These are phyloP conservation scores for Pseudorhiza aurosa DNA, from an alignment of 30 jellyfish, hydroid and myxozoan genomes.

Conservation along the genomic window DNA sequence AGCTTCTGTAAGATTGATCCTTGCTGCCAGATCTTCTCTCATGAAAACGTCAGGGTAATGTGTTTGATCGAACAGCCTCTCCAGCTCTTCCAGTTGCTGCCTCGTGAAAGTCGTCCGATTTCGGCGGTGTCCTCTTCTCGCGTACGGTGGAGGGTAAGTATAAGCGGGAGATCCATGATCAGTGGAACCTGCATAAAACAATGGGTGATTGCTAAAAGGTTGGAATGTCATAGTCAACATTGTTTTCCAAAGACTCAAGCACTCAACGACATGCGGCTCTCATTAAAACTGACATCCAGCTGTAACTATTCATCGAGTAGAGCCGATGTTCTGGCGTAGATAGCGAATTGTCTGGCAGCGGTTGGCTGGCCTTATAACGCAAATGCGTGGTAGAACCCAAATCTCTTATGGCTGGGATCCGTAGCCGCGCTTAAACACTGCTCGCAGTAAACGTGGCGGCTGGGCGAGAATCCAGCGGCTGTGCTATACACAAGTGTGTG, in stretches of 20 bases:
- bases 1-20: conserved; percentile 84
- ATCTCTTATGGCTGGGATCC: conserved; percentile 22
- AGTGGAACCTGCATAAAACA: conserved; percentile 53
- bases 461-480: too few species aligned
- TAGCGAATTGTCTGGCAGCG: conserved; percentile 48
- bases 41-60: conserved; percentile 92
- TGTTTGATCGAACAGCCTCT: conserved; percentile 78
- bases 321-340: conserved; percentile 42
- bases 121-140: conserved; percentile 93
- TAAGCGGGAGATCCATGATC: conserved; percentile 74
- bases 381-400: conserved; percentile 50
- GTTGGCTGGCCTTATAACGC: conserved; percentile 41
- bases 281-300: conserved; percentile 27
- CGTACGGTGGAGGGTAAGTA: conserved; percentile 85
- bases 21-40: conserved; percentile 88
- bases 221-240: conserved; percentile 74
- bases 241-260: conserved; percentile 9
- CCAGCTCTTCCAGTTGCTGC: conserved; percentile 90
- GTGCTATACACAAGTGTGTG: too few species aligned
- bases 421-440: background rate
- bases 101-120: conserved; percentile 89
- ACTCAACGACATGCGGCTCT: background rate
- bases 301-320: too few species aligned
- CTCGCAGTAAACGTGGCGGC: too few species aligned
- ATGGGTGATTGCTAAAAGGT: conserved; percentile 52